Base-by-base conservation (phyloP, 2,888 invertebrate genomes). In the Chaitophorus viminalis region DNA sequence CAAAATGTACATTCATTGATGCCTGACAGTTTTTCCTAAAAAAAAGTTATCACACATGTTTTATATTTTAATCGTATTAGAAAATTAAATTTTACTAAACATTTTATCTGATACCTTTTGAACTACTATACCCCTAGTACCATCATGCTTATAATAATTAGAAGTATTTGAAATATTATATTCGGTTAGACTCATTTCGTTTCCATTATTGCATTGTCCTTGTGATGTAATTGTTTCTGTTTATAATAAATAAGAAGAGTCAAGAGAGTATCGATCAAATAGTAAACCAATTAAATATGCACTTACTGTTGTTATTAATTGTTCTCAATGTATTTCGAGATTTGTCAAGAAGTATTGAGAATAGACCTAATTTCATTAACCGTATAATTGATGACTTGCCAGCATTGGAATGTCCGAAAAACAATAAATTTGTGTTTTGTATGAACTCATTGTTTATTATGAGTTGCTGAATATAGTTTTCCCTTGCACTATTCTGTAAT, bases 341-440 rank as follows among this genome's bases (percentile, higher is more conserved):
- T 65, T 87, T 87, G 8, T 79, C 87, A 33, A 87, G 74, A 25
- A 87, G 79, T 29, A 87, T 87, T 33, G 87, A 87, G 65, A 87
- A 87, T n/a, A 87, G n/a, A 60, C 87, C 87, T 17, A 81, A 18
- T 87, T 87, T 87, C 87, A 87, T 74, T 14, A 87, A 74, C 1
- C 79, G 78, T 79, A 87, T 81, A 81, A 87, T 87, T 0, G 94
- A 93, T 11, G 94, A 93, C 91, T 95, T 95, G n/a, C 95, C 95
- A 4, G 94, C 94, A 0, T 94, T 94, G 84, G 94, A 94, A 90
- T 94, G 94, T 0, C 96, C 95, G 90, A 96, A 93, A 78, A 96
- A 91, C 90, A 95, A 94, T 88, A 96, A 91, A 90, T 95, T 95
- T 88, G 95, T 92, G 70, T 94, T 92, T 74, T 93, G 91, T 70